A percentile compares a stretch with the other conserved stretches of the same genome.
These are phyloP conservation scores for Holothuria leucospilota DNA, from an alignment of 53 echinoderm and acorn worm genomes.

Conservation along the genomic window DNA sequence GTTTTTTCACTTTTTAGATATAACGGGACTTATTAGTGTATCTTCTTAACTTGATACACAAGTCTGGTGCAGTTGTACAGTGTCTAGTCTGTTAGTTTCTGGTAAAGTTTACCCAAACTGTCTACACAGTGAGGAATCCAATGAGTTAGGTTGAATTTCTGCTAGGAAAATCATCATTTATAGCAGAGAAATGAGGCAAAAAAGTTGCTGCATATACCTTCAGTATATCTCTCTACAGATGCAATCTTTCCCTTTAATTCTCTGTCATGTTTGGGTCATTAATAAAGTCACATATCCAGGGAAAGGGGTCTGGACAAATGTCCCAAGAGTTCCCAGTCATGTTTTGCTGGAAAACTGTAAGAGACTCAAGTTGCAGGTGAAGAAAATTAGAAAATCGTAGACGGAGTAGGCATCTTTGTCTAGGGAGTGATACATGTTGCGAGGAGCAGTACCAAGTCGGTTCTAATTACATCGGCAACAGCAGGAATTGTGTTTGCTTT, in stretches of 20 bases:
- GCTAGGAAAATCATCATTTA: too few species aligned
- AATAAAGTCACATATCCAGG: constrained; percentile 39
- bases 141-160: too few species aligned
- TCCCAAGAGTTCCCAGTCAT: constrained; percentile 34
- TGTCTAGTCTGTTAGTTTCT: too few species aligned
- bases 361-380: constrained; percentile 32
- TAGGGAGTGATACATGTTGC: constrained; percentile 32
- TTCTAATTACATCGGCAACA: constrained; percentile 24
- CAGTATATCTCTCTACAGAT: too few species aligned
- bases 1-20: too few species aligned
- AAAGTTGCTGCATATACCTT: too few species aligned
- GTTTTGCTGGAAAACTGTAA: constrained; percentile 38
- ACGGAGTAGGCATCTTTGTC: constrained; percentile 26
- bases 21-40: too few species aligned
- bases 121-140: too few species aligned
- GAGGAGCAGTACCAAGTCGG: constrained; percentile 9
- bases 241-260: constrained; percentile 1
- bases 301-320: constrained; percentile 42
- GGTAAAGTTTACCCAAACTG: too few species aligned
- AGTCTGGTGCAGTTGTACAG: too few species aligned
- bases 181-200: too few species aligned
- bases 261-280: constrained; percentile 37
- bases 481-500: constrained; percentile 34
- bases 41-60: too few species aligned
- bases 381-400: constrained; percentile 24